Base-by-base conservation (phyloP, 30 jellyfish, hydroid and myxozoan genomes). In the Mastigias papua region DNA sequence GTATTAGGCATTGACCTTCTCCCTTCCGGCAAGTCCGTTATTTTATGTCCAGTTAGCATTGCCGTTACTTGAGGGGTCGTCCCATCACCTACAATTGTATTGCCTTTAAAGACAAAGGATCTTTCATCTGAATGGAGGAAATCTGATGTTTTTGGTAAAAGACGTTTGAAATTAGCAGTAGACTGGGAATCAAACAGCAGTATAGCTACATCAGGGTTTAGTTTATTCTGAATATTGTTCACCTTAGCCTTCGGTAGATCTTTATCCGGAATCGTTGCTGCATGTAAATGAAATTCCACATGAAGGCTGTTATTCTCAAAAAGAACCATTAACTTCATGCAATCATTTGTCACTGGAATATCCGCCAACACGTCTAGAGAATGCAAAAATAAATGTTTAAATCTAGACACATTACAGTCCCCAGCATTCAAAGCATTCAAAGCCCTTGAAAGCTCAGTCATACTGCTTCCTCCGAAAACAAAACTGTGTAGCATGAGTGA, bases 71-170 rank as follows among this genome's bases (percentile, higher is more conserved):
- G 97, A 1, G 97, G 89, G 2, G 93, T 42, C 21, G 97, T 91
- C 46, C 84, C 97, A 68, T 91, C 97, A 23, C 97, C 97, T 1
- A 84, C 97, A 21, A 91, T 73, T 0, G 97, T 83, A 57, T 91
- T 91, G 16, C 91, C 96, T 66, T 67, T 73, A 63, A 91, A 51
- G 6, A 90, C 28, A 23, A 73, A 64, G 17, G 89, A 31, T 15
- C 30, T 48, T 34, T 60, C 30, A 50, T 86, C 68, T 0, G 34
- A 1, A 3, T 63, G n/a, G 10, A 86, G 20, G 70, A 25, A 68
- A 11, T 69, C 33, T 37, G 48, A 23, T 7, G 89, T 27, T 49
- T 50, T 35, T 37, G 89, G 95, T 84, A 86, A n/a, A 25, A 22
- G 57, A 4, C 95, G 51, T 27, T 61, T 74, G 48, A 86, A 86